Conservation (phyloP, 2,113 vertebrate genomes). For the Columbina picui region DNA sequence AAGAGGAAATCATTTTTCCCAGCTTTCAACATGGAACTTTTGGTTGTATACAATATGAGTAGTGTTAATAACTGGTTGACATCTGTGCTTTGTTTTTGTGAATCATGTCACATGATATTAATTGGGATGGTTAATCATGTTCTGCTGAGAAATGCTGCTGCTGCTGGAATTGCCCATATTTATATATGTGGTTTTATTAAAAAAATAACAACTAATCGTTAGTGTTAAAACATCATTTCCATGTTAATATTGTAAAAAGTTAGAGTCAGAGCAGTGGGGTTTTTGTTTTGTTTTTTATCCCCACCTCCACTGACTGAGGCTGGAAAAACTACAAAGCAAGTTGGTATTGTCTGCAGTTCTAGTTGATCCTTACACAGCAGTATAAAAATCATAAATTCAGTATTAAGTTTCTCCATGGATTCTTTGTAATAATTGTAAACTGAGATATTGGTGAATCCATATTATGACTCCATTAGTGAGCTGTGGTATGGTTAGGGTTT, state of each 20-base stretch:
- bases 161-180: conserved; percentile 70
- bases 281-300: conserved; percentile 33
- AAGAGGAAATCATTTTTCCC: conserved; percentile 58
- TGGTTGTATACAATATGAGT: conserved; percentile 30
- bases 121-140: conserved; percentile 66
- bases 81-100: conserved; percentile 72
- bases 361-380: conserved; percentile 44
- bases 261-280: conserved; percentile 31
- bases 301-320: background rate
- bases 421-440: conserved; percentile 73
- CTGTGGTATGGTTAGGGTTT: conserved; percentile 80
- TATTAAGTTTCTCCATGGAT: conserved; percentile 67
- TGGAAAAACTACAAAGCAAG: conserved; percentile 48
- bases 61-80: conserved; percentile 67
- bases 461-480: conserved; percentile 79
- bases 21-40: conserved; percentile 55
- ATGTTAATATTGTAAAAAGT: conserved; percentile 59
- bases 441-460: conserved; percentile 71
- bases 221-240: conserved; percentile 65
- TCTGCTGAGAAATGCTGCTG: conserved; percentile 71
- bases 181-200: conserved; percentile 71
- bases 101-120: conserved; percentile 62
- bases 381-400: conserved; percentile 59
- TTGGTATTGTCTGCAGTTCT: conserved; percentile 54
- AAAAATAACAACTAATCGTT: conserved; percentile 42